Base-by-base conservation (phyloP, 2,113 vertebrate genomes). In the Pteruthius melanotis region DNA sequence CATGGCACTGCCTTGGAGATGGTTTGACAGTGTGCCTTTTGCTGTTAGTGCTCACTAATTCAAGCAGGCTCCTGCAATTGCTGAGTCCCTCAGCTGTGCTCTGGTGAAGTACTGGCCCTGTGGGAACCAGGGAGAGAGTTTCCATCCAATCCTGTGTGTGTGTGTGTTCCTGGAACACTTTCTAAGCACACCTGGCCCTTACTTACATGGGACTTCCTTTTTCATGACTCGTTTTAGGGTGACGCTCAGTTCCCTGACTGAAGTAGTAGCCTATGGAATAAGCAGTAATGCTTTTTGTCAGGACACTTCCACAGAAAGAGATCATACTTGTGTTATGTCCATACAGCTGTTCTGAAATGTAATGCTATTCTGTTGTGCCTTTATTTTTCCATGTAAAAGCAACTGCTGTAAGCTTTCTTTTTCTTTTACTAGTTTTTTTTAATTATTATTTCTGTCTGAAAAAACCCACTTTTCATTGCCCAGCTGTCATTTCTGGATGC, bases 311-410 rank as follows among this genome's bases (percentile, higher is more conserved):
- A 72, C 80, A 30, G 91, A 61, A 30, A 74, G 54, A 97, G 85
- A 63, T 84, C 60, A 61, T 59, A 35, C 45, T 78, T 87, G 89
- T 87, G 91, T 96, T 96, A 52, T 10, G 50, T 85, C 86, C 91
- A 90, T 89, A 86, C 69, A 80, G 63, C 69, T 83, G 61, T 97
- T 97, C 95, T 83, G 88, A 96, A 97, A 93, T 97, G 89, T 95
- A 97, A 97, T 26, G 89, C 95, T 96, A 64, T 97, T 98, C 97
- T 97, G 97, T 98, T 97, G 98, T 99, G 98, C 98, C 98, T 99
- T 98, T 98, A 88, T 98, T 98, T 97, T 94, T 87, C 87, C 94
- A 95, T 95, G 90, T 85, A 97, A 97, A 98, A 98, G 98, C 98
- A 98, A 98, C 98, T 98, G 98, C 98, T 98, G 98, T 98, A 95